Evolutionary conservation across 2,797 vertebrate genomes (phyloP), one percentile per base, ranked within the genome.

Genomic region (Sebastes oblongus): DNA sequence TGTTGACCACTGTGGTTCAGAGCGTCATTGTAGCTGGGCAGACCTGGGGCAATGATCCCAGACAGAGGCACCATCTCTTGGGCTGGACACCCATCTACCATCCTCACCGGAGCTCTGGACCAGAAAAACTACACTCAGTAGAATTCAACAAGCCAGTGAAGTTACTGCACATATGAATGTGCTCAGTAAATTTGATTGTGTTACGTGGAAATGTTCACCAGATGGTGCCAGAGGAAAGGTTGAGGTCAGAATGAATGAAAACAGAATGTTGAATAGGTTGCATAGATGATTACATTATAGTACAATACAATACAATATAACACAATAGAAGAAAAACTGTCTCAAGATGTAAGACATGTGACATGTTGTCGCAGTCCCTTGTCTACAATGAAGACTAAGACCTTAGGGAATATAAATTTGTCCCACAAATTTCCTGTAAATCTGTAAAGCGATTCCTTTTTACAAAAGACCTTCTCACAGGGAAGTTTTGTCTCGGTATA

Each of bases 11-110:
- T 93, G 81, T 14, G 80, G 79, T 66, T 74, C 78, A 96, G 80
- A 84, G 92, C 95, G 11, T 96, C 94, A 0, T 75, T 93, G 91
- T 96, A 96, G 66, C 91, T 93, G 25, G 96, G 95, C 3, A 96
- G 86, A 77, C 82, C 92, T 0, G 94, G 95, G 8, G 75, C 62
- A 0, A n/a, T 2, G 20, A 93, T 83, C 24, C 22, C 77, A 55
- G 92, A 24, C 34, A 96, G 83, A 18, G 95, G 92, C 29, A 94
- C 81, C 7, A 22, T 77, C 78, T 96, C 95, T 1, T 86, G 80
- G 32, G 61, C 82, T 1, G 85, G 75, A 50, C 3, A 75, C 0
- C 89, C 89, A 20, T 95, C 95, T 30, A 71, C 72, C 80, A 95
- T 82, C n/a, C 83, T 90, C 74, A 95, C 94, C 10, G 95, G 94